Base-by-base conservation (phyloP, 2,888 invertebrate genomes). In the Dyspetes luteomarginatus region DNA sequence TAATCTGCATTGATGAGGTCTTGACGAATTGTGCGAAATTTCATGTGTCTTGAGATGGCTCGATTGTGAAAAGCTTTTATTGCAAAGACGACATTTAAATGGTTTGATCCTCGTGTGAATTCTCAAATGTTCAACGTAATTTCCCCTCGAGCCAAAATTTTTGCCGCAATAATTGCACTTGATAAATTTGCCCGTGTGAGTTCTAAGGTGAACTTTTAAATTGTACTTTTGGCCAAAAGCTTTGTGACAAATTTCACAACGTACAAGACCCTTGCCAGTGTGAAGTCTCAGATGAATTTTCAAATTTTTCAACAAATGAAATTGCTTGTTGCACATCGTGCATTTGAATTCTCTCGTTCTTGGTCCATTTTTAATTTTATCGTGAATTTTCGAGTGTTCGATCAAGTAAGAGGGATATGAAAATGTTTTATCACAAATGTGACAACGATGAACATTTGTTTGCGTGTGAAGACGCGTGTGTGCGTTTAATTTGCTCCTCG, bases 211-310 rank as follows among this genome's bases (percentile, higher is more conserved):
- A 48, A 89, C 86, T 73, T 92, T 91, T 5, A 92, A 73, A 75
- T 89, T 89, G 80, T 92, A 92, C 36, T 88, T 89, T 15, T 90
- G 89, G 15, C 87, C 88, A 65, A 92, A 92, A n/a, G 89, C 85
- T 78, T 92, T 92, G 75, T 92, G 89, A 83, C 92, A 92, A 77
- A 90, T 88, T 56, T 90, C 90, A 75, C 92, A 92, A 17, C 87
- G 87, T n/a, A 90, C 69, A 22, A 91, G 78, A 17, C 86, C 89
- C 56, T 89, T 89, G 0, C 90, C 91, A 0, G 87, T 90, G 67
- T 91, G 92, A 24, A 91, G 78, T 68, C 85, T 88, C 52, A 90
- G 82, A 81, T 92, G 92, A 1, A 86, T 82, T 17, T 84, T 89
- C 2, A 91, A 82, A 79, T 89, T 90, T 73, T 91, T 91, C 24